Conservation (phyloP, 30 jellyfish, hydroid and myxozoan genomes). For the Chrysaora quinquecirrha region DNA sequence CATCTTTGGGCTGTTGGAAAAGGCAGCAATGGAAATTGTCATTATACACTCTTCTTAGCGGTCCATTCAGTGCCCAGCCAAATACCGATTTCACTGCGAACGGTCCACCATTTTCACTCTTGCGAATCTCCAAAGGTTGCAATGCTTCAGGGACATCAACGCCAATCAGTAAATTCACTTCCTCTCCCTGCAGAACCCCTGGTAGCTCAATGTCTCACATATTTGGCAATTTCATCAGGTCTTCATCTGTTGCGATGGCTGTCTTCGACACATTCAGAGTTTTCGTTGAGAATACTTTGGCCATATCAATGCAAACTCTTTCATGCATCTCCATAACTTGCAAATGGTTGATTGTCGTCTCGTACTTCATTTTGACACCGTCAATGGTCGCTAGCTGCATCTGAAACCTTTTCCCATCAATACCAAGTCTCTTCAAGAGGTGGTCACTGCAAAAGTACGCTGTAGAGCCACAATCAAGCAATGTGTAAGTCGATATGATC, state of each 20-base stretch:
- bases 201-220: not conserved
- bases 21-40: not conserved
- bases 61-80: slow-evolving; percentile 3
- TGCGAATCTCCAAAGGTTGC: slow-evolving; percentile 1
- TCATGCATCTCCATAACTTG: not conserved
- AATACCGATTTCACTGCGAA: not conserved
- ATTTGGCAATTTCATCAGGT: not conserved
- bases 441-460: too few species aligned
- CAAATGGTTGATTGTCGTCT: not conserved
- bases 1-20: not conserved
- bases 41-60: not conserved
- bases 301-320: not conserved
- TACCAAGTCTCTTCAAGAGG: not conserved
- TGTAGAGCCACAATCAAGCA: too few species aligned
- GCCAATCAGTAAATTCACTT: not conserved
- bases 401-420: not conserved
- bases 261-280: not conserved
- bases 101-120: not conserved
- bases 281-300: not conserved
- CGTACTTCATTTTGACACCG: not conserved
- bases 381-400: not conserved
- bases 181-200: not conserved
- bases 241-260: slow-evolving; percentile 1
- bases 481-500: too few species aligned
- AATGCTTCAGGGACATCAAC: slow-evolving; percentile 1